A percentile compares a stretch with the other conserved stretches of the same genome.
phyloP scores from a whole-genome alignment of 2,888 invertebrate species.

The Melangyna quadrimaculata region DNA sequence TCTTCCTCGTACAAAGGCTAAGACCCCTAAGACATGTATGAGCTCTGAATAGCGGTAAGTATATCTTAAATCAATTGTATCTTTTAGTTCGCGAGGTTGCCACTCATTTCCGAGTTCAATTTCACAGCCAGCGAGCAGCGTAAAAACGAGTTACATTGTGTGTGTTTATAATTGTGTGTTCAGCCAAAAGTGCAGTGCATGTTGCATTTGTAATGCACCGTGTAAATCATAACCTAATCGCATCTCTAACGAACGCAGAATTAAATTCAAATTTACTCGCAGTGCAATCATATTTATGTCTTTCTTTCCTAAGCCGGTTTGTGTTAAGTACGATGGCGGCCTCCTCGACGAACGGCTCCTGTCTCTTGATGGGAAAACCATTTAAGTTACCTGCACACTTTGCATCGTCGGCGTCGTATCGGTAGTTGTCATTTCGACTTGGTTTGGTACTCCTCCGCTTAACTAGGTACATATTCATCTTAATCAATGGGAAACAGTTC shows the following conservation, averaged over 20 bases:
- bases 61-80: slow-evolving; percentile 60
- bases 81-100: slow-evolving; percentile 31
- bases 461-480: slow-evolving; percentile 41
- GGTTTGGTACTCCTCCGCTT: slow-evolving; percentile 15
- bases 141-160: slow-evolving; percentile 15
- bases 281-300: slow-evolving; percentile 51
- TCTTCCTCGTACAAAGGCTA: slow-evolving; percentile 12
- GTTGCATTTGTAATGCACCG: slow-evolving; percentile 48
- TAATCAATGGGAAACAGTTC: slow-evolving; percentile 47
- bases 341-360: neutral
- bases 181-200: slow-evolving; percentile 24
- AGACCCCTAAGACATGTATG: neutral
- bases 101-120: slow-evolving; percentile 60
- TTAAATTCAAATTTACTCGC: slow-evolving; percentile 66
- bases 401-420: neutral
- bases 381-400: slow-evolving; percentile 14
- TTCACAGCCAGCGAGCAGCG: neutral
- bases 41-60: slow-evolving; percentile 18
- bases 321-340: neutral
- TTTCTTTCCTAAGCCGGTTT: neutral
- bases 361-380: slow-evolving; percentile 31
- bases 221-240: slow-evolving; percentile 69
- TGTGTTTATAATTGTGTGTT: neutral
- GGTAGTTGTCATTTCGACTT: neutral
- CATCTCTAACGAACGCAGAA: slow-evolving; percentile 66